Percentiles rank a stretch among this genome's conserved stretches.
These are phyloP conservation scores for Orientallactaga sibirica DNA, from an alignment of 2,797 vertebrate species.

Conservation along the genomic window DNA sequence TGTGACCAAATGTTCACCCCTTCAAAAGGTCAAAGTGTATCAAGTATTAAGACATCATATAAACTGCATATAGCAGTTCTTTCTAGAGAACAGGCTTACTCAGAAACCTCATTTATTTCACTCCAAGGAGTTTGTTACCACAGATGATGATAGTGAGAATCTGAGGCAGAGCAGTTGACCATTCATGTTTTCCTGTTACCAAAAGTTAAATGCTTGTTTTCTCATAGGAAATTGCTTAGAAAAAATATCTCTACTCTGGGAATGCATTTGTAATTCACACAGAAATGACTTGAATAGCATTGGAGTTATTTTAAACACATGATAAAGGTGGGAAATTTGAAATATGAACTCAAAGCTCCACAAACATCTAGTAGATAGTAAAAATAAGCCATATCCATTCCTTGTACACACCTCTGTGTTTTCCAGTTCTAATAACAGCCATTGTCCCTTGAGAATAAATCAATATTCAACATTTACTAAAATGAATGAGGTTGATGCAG, in stretches of 20 bases:
- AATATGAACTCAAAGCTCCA: conserved; percentile 9
- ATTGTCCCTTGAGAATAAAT: conserved; percentile 17
- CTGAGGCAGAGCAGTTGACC: neutral
- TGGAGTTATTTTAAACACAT: conserved; percentile 62
- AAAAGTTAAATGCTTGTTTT: conserved; percentile 50
- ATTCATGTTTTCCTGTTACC: conserved; percentile 27
- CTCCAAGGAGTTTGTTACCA: neutral
- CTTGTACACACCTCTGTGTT: neutral
- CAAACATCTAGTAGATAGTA: conserved; percentile 26
- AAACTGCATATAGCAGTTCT: neutral
- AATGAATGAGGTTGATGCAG: neutral
- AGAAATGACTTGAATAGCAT: conserved; percentile 56
- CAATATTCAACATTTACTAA: conserved; percentile 13
- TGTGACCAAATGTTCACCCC: conserved; percentile 1
- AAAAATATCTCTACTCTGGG: conserved; percentile 57
- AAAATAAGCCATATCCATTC: conserved; percentile 4
- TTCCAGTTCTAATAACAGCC: neutral
- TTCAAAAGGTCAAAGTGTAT: neutral
- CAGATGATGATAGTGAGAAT: neutral
- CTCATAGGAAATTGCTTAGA: conserved; percentile 65
- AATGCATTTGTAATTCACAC: conserved; percentile 65
- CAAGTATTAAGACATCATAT: neutral
- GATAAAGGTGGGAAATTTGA: conserved; percentile 56
- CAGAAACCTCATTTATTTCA: neutral
- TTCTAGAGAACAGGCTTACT: neutral